Base-by-base conservation (phyloP, 2,113 vertebrate species). In the Periophthalmodon schlosseri region DNA sequence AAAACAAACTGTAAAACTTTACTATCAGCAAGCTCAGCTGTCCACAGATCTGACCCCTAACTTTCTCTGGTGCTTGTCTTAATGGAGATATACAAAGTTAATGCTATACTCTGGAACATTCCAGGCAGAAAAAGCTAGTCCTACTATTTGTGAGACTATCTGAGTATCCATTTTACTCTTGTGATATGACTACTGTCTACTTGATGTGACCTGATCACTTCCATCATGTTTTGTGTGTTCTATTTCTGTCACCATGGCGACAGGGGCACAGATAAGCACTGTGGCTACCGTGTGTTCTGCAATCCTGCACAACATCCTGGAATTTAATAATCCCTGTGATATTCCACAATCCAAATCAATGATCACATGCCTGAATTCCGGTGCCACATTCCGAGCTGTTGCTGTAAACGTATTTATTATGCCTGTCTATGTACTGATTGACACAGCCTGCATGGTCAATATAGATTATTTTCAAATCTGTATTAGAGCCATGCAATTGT, bases 401-500 rank as follows among this genome's bases (percentile, higher is more conserved):
- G 87, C 9, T 82, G 87, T 94, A 94, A 11, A 21, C 11, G 28
- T 12, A 95, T 95, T 88, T 87, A 90, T 86, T 70, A 80, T 78
- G 78, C 77, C 85, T 91, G 81, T 87, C 94, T 88, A 92, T 90
- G 86, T 24, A 1, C 71, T 4, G 56, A 84, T 82, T 44, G 82
- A 78, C 72, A 49, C 78, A 81, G 15, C 65, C 81, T 60, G 47
- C 50, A 49, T 47, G 47, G 7, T 68, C 60, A 66, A 61, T 68
- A 47, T 46, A 50, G 1, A 13, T 10, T 21, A 57, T 63, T 64
- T 67, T 56, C 24, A 46, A 16, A 34, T 57, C 34, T 36, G 63
- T 74, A 21, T 47, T 47, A 49, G 58, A 69, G 3, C 56, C 44
- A 44, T 69, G 67, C 4, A 18, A 75, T 73, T 34, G 50, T 70